Base-by-base conservation (phyloP, 2,113 vertebrate genomes). In the Leptobrachium ailaonicum region DNA sequence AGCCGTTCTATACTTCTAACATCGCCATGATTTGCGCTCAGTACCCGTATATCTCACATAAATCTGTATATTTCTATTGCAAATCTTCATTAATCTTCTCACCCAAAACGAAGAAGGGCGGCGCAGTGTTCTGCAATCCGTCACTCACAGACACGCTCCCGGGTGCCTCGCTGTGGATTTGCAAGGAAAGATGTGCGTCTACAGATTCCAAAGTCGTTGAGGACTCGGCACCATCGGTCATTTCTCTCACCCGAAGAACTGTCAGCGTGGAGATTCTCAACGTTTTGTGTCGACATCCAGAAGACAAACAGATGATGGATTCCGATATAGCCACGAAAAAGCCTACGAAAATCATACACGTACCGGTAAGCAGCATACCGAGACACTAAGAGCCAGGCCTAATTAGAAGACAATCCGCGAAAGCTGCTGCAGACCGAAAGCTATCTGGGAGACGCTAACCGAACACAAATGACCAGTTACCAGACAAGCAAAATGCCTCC, bases 41-140 rank as follows among this genome's bases (percentile, higher is more conserved):
- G 20, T 32, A 32, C 20, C 20, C 20, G 20, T 32, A 32, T 32
- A 32, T 32, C 20, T 32, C 20, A 32, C 20, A 32, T 32, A 32
- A 32, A 32, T 32, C 20, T 32, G 20, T 32, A 32, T 0, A 32
- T 32, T 32, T 32, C 20, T 32, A 32, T 50, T 50, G 8, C 47
- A 50, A 50, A 50, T 50, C 8, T 50, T 14, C 56, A 12, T 58
- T 11, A 44, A 77, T 64, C 20, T 32, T 20, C 95, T 94, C 93
- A 99, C 97, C 97, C 83, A 99, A 94, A 50, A 95, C 96, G 93
- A 99, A 99, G 94, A 96, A 99, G 75, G 97, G 97, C 85, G 98
- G 95, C 90, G 97, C 97, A 2, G 97, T 98, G 93, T 98, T 99
- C 91, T 98, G 97, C 88, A 99, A 94, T 90, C 98, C 97, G 92